A percentile compares a stretch with the other conserved stretches of the same genome.
Conservation (phyloP, 1,140 invertebrate genomes). For the Diabrotica virgifera region DNA sequence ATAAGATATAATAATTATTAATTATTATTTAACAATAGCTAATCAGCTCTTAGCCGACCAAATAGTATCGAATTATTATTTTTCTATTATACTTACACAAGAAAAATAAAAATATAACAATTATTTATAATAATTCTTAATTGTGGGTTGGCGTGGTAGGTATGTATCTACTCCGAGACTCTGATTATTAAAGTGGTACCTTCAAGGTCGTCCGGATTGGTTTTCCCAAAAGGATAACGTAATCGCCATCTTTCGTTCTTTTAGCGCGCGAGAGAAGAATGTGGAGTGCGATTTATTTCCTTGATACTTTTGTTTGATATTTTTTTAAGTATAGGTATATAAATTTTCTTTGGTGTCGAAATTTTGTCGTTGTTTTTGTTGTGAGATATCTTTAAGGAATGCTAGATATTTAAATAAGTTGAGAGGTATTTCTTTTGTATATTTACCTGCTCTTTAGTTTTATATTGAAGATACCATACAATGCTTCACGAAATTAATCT, state of each 20-base stretch:
- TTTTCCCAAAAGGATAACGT: constrained; percentile 12
- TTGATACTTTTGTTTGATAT: constrained; percentile 4
- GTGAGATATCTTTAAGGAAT: not conserved
- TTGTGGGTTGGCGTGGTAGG: not conserved
- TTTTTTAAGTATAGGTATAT: not conserved
- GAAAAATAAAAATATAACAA: constrained; percentile 5
- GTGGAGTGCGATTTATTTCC: constrained; percentile 7
- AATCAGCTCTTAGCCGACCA: too few relatives aligned
- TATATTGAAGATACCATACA: too few relatives aligned
- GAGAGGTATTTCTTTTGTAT: too few relatives aligned
- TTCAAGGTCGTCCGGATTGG: constrained; percentile 7
- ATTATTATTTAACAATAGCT: too few relatives aligned
- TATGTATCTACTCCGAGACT: not conserved
- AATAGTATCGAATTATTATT: too few relatives aligned
- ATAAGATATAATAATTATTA: too few relatives aligned
- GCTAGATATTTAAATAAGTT: not conserved
- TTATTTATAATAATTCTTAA: not conserved
- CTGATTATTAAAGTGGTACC: not conserved
- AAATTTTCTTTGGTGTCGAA: not conserved
- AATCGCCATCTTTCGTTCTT: not conserved
- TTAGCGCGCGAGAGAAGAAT: not conserved
- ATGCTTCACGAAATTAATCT: too few relatives aligned
- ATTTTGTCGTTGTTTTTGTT: not conserved
- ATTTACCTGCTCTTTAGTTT: too few relatives aligned
- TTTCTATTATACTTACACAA: too few relatives aligned